Percentiles rank a stretch among this genome's conserved stretches.
Evolutionary conservation across 2,888 invertebrate species (phyloP).

Genomic region (Aphrophora alni): DNA sequence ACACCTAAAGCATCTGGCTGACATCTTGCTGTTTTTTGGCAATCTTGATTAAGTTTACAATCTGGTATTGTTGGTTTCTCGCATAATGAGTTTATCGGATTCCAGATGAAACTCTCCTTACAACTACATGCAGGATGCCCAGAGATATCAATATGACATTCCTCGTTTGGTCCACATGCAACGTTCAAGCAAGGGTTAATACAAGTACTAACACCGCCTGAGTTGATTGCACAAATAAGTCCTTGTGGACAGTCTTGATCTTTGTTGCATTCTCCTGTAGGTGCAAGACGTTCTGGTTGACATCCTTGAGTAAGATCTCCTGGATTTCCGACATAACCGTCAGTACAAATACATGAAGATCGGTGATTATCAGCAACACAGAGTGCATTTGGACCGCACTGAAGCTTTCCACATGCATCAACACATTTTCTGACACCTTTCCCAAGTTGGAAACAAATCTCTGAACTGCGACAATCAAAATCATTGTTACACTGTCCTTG

Average conservation of each 20-base stretch:
- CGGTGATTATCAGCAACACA: conserved; percentile 85
- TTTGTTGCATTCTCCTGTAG: conserved; percentile 68
- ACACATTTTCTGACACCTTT: conserved; percentile 82
- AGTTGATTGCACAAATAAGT: conserved; percentile 70
- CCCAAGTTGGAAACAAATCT: conserved; percentile 87
- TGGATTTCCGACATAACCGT: conserved; percentile 83
- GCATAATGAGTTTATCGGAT: conserved; percentile 79
- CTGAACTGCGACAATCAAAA: conserved; percentile 79
- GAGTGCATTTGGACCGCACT: conserved; percentile 89
- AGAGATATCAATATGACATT: conserved; percentile 71
- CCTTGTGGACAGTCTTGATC: conserved; percentile 76
- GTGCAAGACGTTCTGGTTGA: conserved; percentile 68
- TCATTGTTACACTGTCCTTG: conserved; percentile 82
- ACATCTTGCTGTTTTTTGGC: conserved; percentile 73
- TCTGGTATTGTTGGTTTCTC: conserved; percentile 89
- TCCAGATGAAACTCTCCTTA: conserved; percentile 79
- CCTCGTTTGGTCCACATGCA: conserved; percentile 82
- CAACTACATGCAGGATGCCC: conserved; percentile 82
- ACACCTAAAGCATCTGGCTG: conserved; percentile 85
- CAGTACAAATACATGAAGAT: conserved; percentile 84
- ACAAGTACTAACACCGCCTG: conserved; percentile 71
- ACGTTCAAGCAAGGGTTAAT: conserved; percentile 79
- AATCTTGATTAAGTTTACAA: conserved; percentile 74
- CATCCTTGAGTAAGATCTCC: conserved; percentile 81
- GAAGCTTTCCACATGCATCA: conserved; percentile 84